These are phyloP conservation scores for Tubulanus polymorphus DNA, from an alignment of 2,888 invertebrate species.

Conservation along the genomic window DNA sequence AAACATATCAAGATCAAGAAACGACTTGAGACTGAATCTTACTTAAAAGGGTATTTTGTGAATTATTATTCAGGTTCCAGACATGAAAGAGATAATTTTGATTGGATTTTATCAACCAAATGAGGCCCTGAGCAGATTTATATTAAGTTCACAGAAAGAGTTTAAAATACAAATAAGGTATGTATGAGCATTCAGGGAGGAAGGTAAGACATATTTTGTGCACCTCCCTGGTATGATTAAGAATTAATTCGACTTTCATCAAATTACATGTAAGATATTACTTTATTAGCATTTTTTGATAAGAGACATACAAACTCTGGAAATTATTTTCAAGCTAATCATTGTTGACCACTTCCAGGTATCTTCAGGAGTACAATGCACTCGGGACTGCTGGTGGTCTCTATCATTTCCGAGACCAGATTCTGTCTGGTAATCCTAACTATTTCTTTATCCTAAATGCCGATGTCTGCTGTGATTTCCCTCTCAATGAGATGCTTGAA, in stretches of 20 bases:
- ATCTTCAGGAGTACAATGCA: constrained; percentile 91
- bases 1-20: too few species aligned
- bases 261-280: too few species aligned
- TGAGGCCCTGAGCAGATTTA: constrained; percentile 77
- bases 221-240: too few species aligned
- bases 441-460: constrained; percentile 94
- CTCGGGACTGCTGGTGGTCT: constrained; percentile 95
- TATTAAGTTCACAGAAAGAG: constrained; percentile 77
- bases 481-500: constrained; percentile 71
- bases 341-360: constrained; percentile 58
- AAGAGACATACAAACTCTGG: neutral
- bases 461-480: constrained; percentile 96
- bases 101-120: constrained; percentile 87
- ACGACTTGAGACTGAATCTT: too few species aligned
- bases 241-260: too few species aligned
- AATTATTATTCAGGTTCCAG: constrained; percentile 60
- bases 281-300: neutral
- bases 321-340: neutral
- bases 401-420: constrained; percentile 94
- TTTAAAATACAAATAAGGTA: constrained; percentile 78
- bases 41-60: too few species aligned
- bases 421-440: constrained; percentile 77
- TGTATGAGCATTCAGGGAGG: constrained; percentile 8
- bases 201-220: too few species aligned
- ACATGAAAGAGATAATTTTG: constrained; percentile 84